Base-by-base conservation (phyloP, 2,113 vertebrate genomes). In the Xerus inauris region DNA sequence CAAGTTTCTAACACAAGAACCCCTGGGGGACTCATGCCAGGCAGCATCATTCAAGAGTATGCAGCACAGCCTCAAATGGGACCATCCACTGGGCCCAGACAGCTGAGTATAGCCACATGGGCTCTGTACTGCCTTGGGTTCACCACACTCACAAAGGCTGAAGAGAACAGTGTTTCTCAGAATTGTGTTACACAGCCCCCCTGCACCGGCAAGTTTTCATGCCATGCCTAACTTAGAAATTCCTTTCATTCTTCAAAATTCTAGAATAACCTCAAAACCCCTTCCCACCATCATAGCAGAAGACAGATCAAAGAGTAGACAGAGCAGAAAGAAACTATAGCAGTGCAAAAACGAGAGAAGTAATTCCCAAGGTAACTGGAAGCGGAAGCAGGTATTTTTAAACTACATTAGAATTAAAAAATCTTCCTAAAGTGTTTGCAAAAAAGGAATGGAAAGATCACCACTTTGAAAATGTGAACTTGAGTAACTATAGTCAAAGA, bases 221-320 rank as follows among this genome's bases (percentile, higher is more conserved):
- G 83, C 32, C 26, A 24, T 64, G 85, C 14, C 69, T 35, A 84
- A 90, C 87, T 54, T 87, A 57, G 79, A 95, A 94, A 69, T 73
- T 77, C 40, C 71, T 87, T 92, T 95, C 45, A 65, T 1, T 72
- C 84, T 92, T 93, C 81, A 62, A 71, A 89, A 85, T 94, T 92
- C 94, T 94, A 92, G 75, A 95, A 87, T 87, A 95, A 92, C 69
- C 45, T 95, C 84, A 75, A 92, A 96, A 92, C 5, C 49, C 45
- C 59, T 81, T 88, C 89, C 80, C 9, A 24, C 76, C 17, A 0
- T 81, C 92, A 89, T 24, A 89, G 73, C 49, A 89, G 64, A 93
- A 94, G 67, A 93, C 47, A 91, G 59, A 93, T 94, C 84, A 95
- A 97, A 97, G 97, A 45, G 6, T 62, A 38, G 84, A 73, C 54